These are phyloP conservation scores for Drosophila insularis DNA, from an alignment of 1,140 invertebrate species.

Conservation along the genomic window DNA sequence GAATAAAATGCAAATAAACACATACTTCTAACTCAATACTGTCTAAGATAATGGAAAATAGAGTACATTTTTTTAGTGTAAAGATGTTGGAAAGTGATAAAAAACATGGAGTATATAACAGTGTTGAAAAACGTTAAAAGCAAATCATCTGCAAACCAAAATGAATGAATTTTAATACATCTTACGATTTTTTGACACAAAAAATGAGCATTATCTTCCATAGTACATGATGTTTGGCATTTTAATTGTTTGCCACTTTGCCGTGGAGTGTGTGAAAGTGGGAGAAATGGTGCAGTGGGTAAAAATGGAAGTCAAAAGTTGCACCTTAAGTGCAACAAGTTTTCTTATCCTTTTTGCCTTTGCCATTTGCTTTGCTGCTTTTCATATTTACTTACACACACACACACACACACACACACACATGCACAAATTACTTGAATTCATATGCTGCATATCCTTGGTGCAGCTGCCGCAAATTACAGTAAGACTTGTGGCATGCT, in stretches of 20 bases:
- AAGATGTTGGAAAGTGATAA: too few species aligned
- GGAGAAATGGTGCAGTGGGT: slow-evolving; percentile 1
- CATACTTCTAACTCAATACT: too few species aligned
- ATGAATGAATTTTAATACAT: too few species aligned
- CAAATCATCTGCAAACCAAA: too few species aligned
- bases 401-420: slow-evolving; percentile 11
- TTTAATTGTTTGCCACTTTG: slow-evolving; percentile 70
- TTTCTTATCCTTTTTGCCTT: slow-evolving; percentile 1
- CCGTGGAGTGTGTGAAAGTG: background rate
- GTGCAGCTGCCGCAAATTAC: slow-evolving; percentile 76
- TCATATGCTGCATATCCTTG: slow-evolving; percentile 72
- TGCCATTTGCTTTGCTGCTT: background rate
- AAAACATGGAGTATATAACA: too few species aligned
- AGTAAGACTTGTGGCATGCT: slow-evolving; percentile 80
- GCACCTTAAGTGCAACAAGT: slow-evolving; percentile 67
- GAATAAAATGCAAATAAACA: too few species aligned
- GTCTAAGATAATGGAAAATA: too few species aligned
- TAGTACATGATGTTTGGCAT: background rate
- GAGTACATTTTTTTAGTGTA: too few species aligned
- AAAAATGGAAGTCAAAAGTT: slow-evolving; percentile 57
- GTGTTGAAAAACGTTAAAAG: too few species aligned
- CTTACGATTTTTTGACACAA: too few species aligned
- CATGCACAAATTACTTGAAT: slow-evolving; percentile 57
- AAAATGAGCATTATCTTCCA: too few species aligned
- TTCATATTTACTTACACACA: slow-evolving; percentile 12